Base-by-base conservation (phyloP, 2,888 invertebrate genomes). In the Tyria jacobaeae region DNA sequence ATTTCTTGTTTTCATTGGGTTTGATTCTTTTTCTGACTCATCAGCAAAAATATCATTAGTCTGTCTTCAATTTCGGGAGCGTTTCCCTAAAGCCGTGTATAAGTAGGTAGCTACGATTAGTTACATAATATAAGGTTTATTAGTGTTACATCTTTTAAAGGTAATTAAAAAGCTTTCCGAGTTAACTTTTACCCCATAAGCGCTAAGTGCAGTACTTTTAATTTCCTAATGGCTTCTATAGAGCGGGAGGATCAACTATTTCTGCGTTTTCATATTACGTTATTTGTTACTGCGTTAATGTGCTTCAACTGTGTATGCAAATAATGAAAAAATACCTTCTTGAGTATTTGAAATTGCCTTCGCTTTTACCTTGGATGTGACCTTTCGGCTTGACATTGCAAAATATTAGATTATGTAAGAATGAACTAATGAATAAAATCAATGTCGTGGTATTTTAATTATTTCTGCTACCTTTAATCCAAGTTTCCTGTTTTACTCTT, bases 161-260 rank as follows among this genome's bases (percentile, higher is more conserved):
- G 15, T 57, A 47, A 50, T 55, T 50, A 41, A 51, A 52, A 41
- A 44, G 31, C 35, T 24, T 47, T 7, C 27, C 27, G 1, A 31
- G 27, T 47, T 47, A 2, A 10, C 17, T 10, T 12, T 31, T 37
- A 24, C n/a, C 25, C 41, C 24, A 60, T 24, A 44, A 56, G 60
- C 62, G 53, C 53, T 10, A 21, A 57, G 41, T 49, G 35, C 24
- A 49, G 25, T 4, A 41, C n/a, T 27, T 71, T 64, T 64, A 67
- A 74, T 72, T 67, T 60, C 58, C 71, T 74, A 71, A 74, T 72
- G 68, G 71, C 57, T 53, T 34, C 57, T 54, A 58, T 62, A 60
- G 7, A 7, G n/a, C n/a, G 9, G 41, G 17, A 57, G 59, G 59
- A 66, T 57, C 58, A 66, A 73, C 61, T 62, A 66, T 61, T 52